Evolutionary conservation across 2,113 vertebrate genomes (phyloP).

Genomic region (Chaetorhynchus papuensis): DNA sequence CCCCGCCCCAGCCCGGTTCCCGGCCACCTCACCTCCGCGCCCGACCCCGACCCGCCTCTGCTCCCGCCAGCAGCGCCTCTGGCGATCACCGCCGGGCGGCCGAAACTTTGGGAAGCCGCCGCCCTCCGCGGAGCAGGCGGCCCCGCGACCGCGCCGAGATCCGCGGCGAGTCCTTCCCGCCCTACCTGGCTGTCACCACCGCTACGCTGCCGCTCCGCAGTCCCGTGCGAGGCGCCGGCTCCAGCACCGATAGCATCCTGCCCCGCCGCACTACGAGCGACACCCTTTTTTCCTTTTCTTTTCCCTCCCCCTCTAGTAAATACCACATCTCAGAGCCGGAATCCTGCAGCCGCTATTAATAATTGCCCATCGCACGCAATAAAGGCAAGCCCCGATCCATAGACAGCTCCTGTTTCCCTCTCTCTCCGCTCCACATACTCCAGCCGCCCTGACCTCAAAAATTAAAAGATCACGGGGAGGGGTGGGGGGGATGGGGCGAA

Average conservation of each 20-base stretch:
- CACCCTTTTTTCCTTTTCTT: neutral
- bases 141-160: neutral
- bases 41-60: neutral
- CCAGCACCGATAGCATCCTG: neutral
- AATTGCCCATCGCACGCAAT: neutral
- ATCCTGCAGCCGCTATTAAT: neutral
- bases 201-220: neutral
- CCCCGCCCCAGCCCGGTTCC: neutral
- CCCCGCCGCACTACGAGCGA: neutral
- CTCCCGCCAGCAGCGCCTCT: neutral
- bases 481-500: neutral
- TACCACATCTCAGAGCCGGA: neutral
- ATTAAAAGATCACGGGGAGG: neutral
- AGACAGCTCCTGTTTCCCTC: neutral
- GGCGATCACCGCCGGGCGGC: neutral
- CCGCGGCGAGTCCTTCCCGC: neutral
- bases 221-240: neutral
- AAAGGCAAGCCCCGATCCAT: neutral
- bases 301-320: neutral
- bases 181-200: neutral
- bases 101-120: neutral
- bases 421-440: neutral
- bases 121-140: neutral
- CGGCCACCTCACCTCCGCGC: neutral
- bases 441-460: constrained; percentile 24